Percentiles rank a stretch among this genome's conserved stretches.
phyloP scores from a whole-genome alignment of 2,888 invertebrate species.

The Idaea dimidiata region DNA sequence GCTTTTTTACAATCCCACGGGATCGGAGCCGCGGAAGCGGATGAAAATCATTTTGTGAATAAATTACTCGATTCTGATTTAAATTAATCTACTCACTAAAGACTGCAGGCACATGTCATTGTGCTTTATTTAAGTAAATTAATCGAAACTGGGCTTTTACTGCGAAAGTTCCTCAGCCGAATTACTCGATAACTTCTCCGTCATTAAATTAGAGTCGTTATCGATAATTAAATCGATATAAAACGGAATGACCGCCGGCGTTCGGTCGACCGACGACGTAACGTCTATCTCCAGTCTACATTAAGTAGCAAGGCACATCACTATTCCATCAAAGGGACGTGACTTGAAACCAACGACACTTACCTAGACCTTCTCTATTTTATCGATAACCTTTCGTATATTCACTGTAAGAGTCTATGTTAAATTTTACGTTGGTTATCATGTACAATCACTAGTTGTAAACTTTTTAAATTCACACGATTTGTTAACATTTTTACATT shows the following conservation, averaged over 20 bases:
- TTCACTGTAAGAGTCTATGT: conserved; percentile 3
- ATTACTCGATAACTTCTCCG: background rate
- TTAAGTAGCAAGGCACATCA: conserved; percentile 24
- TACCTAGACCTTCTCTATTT: conserved; percentile 13
- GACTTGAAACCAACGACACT: conserved; percentile 40
- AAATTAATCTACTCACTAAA: too few species aligned
- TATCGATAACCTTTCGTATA: conserved; percentile 37
- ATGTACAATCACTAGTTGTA: too few species aligned
- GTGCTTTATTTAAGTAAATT: background rate
- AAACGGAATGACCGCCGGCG: conserved; percentile 6
- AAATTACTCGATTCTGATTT: too few species aligned
- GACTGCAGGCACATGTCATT: background rate
- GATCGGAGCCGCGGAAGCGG: too few species aligned
- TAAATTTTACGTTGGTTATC: background rate
- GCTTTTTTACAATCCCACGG: too few species aligned
- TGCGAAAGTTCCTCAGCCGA: background rate
- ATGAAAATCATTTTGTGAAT: too few species aligned
- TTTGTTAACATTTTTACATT: too few species aligned
- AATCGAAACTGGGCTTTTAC: background rate
- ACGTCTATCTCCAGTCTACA: conserved; percentile 21
- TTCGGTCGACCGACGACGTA: background rate
- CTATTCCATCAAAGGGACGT: conserved; percentile 39
- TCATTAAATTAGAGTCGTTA: background rate
- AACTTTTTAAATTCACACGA: too few species aligned
- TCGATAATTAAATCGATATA: conserved; percentile 2